phyloP scores from a whole-genome alignment of 1,140 invertebrate genomes.

The Pentalonia nigronervosa region DNA sequence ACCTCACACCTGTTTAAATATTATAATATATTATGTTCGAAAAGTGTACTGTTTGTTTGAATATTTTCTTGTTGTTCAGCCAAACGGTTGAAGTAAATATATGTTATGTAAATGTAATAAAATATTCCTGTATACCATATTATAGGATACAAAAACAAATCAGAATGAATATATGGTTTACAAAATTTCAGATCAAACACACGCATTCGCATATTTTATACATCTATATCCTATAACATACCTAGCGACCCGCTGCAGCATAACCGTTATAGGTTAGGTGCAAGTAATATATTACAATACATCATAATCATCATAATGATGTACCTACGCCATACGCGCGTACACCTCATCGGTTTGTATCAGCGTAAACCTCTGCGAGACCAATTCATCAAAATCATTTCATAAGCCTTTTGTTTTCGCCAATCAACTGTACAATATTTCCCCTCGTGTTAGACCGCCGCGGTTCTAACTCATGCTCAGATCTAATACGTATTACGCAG shows the following conservation, averaged over 20 bases:
- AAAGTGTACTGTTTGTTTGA: not conserved
- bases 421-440: conserved; percentile 27
- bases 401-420: conserved; percentile 8
- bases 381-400: conserved; percentile 22
- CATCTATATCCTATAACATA: not conserved
- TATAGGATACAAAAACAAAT: not conserved
- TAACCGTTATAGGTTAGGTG: not conserved
- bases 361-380: not conserved
- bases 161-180: not conserved
- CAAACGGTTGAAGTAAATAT: not conserved
- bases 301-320: conserved; percentile 2
- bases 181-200: not conserved
- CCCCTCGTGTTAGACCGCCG: not conserved
- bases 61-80: not conserved
- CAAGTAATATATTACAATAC: not conserved
- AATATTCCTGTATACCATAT: not conserved
- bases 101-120: not conserved
- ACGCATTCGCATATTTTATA: not conserved
- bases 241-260: not conserved
- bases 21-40: not conserved
- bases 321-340: not conserved
- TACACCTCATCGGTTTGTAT: not conserved
- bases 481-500: not conserved
- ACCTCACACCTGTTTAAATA: too few relatives aligned
- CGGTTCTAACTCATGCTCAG: not conserved